Base-by-base conservation (phyloP, 2,888 invertebrate species). In the Apodemia mormo region DNA sequence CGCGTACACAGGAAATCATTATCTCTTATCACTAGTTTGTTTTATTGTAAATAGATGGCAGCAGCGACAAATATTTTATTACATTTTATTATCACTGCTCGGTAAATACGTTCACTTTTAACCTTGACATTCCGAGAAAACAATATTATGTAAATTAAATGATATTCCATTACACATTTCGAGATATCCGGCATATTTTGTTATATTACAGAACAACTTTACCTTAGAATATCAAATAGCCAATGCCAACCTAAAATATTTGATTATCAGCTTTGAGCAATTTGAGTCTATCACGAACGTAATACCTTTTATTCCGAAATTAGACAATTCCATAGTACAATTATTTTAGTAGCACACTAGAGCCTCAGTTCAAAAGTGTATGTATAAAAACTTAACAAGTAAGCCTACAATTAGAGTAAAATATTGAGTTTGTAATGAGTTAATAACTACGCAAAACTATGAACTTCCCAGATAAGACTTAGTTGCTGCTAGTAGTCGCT, bases 111-210 rank as follows among this genome's bases (percentile, higher is more conserved):
- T 77, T 79, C 77, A 74, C 75, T 77, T 77, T 75, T 68, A 72
- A 68, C 79, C 77, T 79, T 79, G 79, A 76, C 75, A 76, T 78
- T 76, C 75, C 76, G 65, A 71, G 71, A 75, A 73, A 68, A 68
- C 68, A 71, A 67, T 64, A 29, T 33, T 61, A 61, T 61, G 61
- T 64, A 64, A 64, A 64, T 64, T 64, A 14, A 64, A 64, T 33
- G 9, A 64, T 64, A 64, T 33, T 64, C 33, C 10, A 64, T 64
- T 64, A 64, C 37, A 33, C 37, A 64, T 64, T 64, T 64, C 61
- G 61, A 64, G 14, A 64, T 33, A 64, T 64, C 61, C 61, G 33
- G 12, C 61, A 33, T 64, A 64, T 64, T 64, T 33, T 33, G 33
- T 33, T 37, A 64, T n/a, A 14, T 33, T 64, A 64, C 37, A 14